Evolutionary conservation across 2,888 invertebrate species (phyloP).

Genomic region (Thymelicus sylvestris): DNA sequence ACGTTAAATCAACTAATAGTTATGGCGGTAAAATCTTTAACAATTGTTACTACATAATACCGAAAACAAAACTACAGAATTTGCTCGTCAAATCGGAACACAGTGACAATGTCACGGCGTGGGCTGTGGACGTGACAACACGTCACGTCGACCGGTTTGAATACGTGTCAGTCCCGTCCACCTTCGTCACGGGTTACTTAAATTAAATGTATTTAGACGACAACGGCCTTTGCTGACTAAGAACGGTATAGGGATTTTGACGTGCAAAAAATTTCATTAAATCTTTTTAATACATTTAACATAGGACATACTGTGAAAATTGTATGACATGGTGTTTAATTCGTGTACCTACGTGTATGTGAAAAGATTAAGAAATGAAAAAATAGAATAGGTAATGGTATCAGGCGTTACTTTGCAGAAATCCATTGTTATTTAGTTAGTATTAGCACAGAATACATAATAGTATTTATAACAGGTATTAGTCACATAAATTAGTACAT

Average conservation of each 20-base stretch:
- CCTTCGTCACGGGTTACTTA: constrained; percentile 19
- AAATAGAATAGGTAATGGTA: too few species aligned
- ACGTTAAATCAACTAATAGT: too few species aligned
- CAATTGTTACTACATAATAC: background rate
- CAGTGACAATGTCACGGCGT: background rate
- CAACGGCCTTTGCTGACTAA: background rate
- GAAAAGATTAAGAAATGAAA: too few species aligned
- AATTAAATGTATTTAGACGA: constrained; percentile 24
- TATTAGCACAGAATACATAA: too few species aligned
- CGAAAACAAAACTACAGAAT: background rate
- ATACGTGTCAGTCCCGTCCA: constrained; percentile 21
- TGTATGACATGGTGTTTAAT: too few species aligned
- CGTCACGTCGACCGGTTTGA: constrained; percentile 18
- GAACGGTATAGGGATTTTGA: background rate
- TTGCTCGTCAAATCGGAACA: background rate
- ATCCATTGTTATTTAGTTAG: too few species aligned
- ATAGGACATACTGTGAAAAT: too few species aligned
- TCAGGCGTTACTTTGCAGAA: too few species aligned
- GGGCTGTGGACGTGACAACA: background rate
- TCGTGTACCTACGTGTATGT: too few species aligned
- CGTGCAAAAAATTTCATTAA: background rate
- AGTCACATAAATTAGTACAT: too few species aligned
- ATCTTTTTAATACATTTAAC: background rate
- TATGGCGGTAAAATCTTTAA: too few species aligned
- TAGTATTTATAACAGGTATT: too few species aligned